Percentiles rank a stretch among this genome's conserved stretches.
phyloP scores from a whole-genome alignment of 2,113 vertebrate genomes.

The Genyomyrus donnyi region DNA sequence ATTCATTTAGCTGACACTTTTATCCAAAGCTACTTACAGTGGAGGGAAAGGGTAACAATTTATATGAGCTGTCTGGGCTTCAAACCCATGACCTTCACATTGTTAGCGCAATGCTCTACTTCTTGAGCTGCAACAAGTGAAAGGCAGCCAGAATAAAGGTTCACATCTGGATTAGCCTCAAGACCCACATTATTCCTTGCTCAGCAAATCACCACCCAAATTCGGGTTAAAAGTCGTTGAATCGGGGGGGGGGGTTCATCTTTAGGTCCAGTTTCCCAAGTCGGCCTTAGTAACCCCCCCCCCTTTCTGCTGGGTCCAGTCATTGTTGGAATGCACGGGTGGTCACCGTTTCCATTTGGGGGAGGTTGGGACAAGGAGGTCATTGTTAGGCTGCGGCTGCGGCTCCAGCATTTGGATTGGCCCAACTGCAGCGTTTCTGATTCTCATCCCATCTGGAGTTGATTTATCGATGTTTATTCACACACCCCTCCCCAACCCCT shows the following conservation, averaged over 20 bases:
- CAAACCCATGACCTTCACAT: background rate
- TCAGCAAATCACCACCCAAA: background rate
- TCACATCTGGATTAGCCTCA: background rate
- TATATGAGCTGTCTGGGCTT: background rate
- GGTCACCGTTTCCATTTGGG: background rate
- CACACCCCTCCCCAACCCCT: background rate
- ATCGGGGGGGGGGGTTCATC: background rate
- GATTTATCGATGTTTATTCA: background rate
- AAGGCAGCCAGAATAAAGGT: background rate
- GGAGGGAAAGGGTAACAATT: constrained; percentile 1
- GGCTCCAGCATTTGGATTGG: background rate
- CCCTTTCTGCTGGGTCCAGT: background rate
- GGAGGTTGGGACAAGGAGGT: background rate
- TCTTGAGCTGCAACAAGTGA: background rate
- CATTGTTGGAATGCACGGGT: background rate
- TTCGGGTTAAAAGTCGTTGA: background rate
- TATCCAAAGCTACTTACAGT: background rate
- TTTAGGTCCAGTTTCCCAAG: background rate
- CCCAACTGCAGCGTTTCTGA: background rate
- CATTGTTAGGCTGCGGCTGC: background rate
- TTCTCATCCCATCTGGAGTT: background rate
- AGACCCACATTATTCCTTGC: background rate
- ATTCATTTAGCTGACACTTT: background rate
- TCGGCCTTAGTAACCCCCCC: background rate
- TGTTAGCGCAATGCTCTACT: background rate